These are phyloP conservation scores for Pachyrhynchus sulphureomaculatus DNA, from an alignment of 1,140 invertebrate species.

Conservation along the genomic window DNA sequence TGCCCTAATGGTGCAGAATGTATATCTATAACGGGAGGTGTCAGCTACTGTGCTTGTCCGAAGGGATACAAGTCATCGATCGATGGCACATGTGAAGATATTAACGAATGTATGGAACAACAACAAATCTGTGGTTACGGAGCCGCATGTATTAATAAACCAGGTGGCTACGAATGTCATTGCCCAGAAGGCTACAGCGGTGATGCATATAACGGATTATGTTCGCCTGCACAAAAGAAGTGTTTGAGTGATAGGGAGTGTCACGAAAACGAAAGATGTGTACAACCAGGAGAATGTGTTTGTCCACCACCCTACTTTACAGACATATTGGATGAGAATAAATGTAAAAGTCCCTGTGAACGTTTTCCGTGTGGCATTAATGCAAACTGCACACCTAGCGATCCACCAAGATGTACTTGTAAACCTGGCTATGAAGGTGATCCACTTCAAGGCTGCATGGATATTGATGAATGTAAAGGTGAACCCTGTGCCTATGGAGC, in stretches of 20 bases:
- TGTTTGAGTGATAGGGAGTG: slow-evolving; percentile 83
- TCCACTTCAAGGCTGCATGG: slow-evolving; percentile 77
- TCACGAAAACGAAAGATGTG: slow-evolving; percentile 82
- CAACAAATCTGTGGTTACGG: slow-evolving; percentile 79
- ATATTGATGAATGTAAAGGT: slow-evolving; percentile 78
- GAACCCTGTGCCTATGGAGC: slow-evolving; percentile 83
- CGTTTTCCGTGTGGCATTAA: slow-evolving; percentile 89
- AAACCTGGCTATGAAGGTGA: slow-evolving; percentile 81
- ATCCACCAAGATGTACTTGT: slow-evolving; percentile 87
- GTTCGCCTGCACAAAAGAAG: slow-evolving; percentile 75
- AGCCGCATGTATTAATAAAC: slow-evolving; percentile 81
- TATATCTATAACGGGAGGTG: slow-evolving; percentile 83
- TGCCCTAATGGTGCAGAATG: slow-evolving; percentile 84
- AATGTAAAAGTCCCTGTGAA: slow-evolving; percentile 87
- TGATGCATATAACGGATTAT: slow-evolving; percentile 67
- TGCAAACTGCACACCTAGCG: slow-evolving; percentile 85
- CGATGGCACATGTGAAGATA: slow-evolving; percentile 79
- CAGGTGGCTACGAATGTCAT: slow-evolving; percentile 75
- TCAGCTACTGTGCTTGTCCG: slow-evolving; percentile 87
- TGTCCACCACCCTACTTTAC: slow-evolving; percentile 86
- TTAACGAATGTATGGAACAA: slow-evolving; percentile 79
- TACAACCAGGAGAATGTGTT: slow-evolving; percentile 85
- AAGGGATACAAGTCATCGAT: slow-evolving; percentile 71
- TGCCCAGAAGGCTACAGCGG: slow-evolving; percentile 75
- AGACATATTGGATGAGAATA: slow-evolving; percentile 74